Evolutionary conservation across 2,888 invertebrate genomes (phyloP).

Genomic region (Pinctada fucata): DNA sequence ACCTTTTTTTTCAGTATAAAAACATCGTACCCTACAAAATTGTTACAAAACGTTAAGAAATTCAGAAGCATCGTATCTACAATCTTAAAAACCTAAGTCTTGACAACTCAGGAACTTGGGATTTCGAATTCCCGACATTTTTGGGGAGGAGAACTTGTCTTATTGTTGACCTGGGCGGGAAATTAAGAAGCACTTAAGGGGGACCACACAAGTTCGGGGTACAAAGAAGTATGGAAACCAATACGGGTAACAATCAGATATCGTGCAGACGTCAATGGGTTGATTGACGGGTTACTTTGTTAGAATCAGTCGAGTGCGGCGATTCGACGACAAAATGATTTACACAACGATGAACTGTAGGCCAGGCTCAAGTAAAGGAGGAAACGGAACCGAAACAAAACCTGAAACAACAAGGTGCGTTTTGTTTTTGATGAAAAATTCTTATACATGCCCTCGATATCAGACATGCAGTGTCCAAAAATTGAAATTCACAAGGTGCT

Average conservation of each 20-base stretch:
- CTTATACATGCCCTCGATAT: too few species aligned
- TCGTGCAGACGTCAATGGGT: neutral
- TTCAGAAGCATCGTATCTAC: too few species aligned
- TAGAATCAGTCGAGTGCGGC: constrained; percentile 12
- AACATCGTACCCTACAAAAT: too few species aligned
- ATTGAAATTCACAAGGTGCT: too few species aligned
- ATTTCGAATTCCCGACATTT: constrained; percentile 34
- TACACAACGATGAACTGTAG: neutral
- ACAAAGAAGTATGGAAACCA: neutral
- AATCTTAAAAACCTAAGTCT: neutral
- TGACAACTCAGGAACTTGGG: neutral
- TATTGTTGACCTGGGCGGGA: constrained; percentile 7
- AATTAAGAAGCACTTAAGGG: neutral
- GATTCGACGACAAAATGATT: neutral
- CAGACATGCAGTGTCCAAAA: too few species aligned
- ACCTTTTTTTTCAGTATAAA: too few species aligned
- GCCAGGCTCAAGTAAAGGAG: neutral
- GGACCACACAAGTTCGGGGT: constrained; percentile 4
- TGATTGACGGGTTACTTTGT: constrained; percentile 30
- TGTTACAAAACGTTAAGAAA: too few species aligned
- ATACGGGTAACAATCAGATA: constrained; percentile 4
- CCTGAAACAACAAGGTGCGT: too few species aligned
- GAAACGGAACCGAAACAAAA: neutral
- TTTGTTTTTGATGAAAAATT: too few species aligned
- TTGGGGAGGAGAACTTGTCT: constrained; percentile 27